Conservation (phyloP, 2,888 invertebrate genomes). For the Chymomyza caudatula region DNA sequence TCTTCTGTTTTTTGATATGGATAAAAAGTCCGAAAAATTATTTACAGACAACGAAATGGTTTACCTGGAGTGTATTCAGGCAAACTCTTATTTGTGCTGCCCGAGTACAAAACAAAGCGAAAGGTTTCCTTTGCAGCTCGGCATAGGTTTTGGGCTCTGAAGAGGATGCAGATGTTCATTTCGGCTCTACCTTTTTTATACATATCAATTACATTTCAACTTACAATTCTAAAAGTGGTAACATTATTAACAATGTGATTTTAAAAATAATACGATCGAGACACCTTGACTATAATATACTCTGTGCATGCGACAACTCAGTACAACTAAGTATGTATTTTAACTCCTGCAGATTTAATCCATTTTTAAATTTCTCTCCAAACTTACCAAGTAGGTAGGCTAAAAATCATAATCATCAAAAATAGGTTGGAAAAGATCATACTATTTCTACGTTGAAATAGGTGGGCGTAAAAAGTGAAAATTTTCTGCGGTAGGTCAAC, state of each 20-base stretch:
- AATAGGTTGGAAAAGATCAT: too few species aligned
- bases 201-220: constrained; percentile 1
- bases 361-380: too few species aligned
- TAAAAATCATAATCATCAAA: too few species aligned
- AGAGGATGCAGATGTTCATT: constrained; percentile 59
- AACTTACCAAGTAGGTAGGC: too few species aligned
- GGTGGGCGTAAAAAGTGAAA: too few species aligned
- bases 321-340: too few species aligned
- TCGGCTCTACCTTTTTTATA: neutral
- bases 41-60: neutral
- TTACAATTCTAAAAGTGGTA: neutral
- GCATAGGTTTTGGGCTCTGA: constrained; percentile 23
- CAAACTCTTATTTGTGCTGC: neutral
- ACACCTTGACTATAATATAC: neutral
- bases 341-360: too few species aligned
- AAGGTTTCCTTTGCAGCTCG: constrained; percentile 3
- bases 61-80: constrained; percentile 2
- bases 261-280: neutral
- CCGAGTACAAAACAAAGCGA: constrained; percentile 3
- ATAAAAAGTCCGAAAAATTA: neutral
- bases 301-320: too few species aligned
- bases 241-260: neutral
- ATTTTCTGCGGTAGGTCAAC: too few species aligned
- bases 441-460: too few species aligned
- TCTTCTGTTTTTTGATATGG: neutral